phyloP scores from a whole-genome alignment of 2,797 vertebrate species.

The Trematomus bernacchii region DNA sequence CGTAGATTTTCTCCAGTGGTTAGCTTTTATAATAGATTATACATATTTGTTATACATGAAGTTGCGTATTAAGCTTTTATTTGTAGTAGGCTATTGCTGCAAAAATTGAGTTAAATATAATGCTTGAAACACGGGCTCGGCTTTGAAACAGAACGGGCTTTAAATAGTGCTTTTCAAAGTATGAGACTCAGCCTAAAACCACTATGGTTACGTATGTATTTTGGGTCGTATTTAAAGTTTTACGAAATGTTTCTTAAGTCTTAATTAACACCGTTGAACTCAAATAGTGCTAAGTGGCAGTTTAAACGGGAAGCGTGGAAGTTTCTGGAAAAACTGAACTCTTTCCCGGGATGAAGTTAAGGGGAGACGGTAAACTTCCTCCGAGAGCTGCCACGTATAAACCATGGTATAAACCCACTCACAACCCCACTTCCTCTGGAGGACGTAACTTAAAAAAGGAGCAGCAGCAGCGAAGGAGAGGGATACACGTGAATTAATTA shows the following conservation, averaged over 20 bases:
- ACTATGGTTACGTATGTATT: not conserved
- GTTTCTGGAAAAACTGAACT: constrained; percentile 27
- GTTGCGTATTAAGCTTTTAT: not conserved
- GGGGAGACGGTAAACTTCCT: constrained; percentile 42
- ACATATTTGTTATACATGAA: not conserved
- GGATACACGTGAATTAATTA: constrained; percentile 40
- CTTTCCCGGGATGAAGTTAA: constrained; percentile 6
- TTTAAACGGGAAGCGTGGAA: not conserved
- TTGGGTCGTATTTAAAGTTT: not conserved
- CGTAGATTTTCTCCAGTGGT: not conserved
- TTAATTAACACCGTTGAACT: not conserved
- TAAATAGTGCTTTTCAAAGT: not conserved
- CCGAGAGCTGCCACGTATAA: constrained; percentile 60
- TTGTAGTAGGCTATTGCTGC: not conserved
- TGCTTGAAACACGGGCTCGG: not conserved
- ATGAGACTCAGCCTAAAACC: not conserved
- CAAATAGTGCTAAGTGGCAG: not conserved
- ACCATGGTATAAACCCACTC: constrained; percentile 49
- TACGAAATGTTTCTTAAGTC: not conserved
- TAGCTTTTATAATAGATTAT: not conserved
- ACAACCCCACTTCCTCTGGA: constrained; percentile 28
- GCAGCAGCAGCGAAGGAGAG: constrained; percentile 34
- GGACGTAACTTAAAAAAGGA: not conserved
- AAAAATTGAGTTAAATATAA: not conserved
- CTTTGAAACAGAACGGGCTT: not conserved